These are phyloP conservation scores for Cinclus mexicanus DNA, from an alignment of 2,113 vertebrate genomes.

Conservation along the genomic window DNA sequence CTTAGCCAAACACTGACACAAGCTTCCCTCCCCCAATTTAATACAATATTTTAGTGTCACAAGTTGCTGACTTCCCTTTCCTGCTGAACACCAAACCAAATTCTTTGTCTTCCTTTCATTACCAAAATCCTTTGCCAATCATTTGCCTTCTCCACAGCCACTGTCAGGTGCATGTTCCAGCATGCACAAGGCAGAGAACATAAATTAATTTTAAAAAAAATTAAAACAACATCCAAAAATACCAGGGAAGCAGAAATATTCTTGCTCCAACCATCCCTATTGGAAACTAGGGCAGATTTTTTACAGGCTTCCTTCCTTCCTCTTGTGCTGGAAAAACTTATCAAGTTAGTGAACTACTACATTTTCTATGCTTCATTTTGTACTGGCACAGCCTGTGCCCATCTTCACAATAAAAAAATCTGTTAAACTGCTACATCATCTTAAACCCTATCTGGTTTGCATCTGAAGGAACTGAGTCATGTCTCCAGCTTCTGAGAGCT, in stretches of 20 bases:
- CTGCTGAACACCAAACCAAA: not conserved
- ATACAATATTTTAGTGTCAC: constrained; percentile 9
- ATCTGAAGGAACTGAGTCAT: not conserved
- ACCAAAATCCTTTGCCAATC: not conserved
- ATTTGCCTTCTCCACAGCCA: not conserved
- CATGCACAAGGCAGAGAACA: not conserved
- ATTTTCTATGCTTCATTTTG: not conserved
- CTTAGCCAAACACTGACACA: not conserved
- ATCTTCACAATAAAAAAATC: not conserved
- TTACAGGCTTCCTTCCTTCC: constrained; percentile 27
- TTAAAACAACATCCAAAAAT: not conserved
- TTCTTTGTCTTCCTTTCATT: not conserved
- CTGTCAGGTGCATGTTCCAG: not conserved
- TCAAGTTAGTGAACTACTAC: not conserved
- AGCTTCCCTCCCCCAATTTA: not conserved
- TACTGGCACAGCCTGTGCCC: not conserved
- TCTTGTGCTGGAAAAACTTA: not conserved
- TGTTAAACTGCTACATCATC: not conserved
- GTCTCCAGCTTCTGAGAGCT: not conserved
- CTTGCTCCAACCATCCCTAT: not conserved
- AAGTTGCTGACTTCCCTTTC: constrained; percentile 20
- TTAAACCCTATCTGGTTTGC: not conserved
- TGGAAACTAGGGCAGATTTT: constrained; percentile 33
- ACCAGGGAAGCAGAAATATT: not conserved
- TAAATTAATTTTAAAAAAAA: not conserved